Conservation (phyloP, 2,113 vertebrate genomes). For the Bathybates hornii region DNA sequence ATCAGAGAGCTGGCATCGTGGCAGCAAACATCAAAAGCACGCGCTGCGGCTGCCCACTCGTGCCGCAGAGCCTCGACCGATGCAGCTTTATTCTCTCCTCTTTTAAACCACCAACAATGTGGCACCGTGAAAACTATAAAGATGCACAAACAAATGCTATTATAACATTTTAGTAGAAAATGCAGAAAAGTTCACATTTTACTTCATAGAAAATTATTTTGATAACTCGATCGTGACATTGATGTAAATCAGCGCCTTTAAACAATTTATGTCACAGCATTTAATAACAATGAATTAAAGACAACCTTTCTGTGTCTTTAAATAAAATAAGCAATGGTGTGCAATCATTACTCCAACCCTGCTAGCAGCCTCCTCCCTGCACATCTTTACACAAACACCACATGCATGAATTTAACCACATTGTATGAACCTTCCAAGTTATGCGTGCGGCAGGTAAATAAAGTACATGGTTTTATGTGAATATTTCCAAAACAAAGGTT, state of each 20-base stretch:
- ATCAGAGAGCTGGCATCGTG: not conserved
- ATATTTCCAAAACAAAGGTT: not conserved
- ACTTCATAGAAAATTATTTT: not conserved
- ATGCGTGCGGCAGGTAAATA: not conserved
- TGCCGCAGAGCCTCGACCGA: not conserved
- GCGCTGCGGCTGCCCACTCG: not conserved
- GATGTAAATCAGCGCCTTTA: not conserved
- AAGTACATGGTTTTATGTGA: not conserved
- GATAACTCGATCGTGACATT: accelerated
- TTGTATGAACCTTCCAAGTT: not conserved
- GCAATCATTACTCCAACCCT: not conserved
- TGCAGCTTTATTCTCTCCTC: not conserved
- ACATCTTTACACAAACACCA: not conserved
- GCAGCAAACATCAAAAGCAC: not conserved
- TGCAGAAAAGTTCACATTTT: not conserved
- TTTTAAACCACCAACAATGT: not conserved
- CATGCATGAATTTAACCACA: not conserved
- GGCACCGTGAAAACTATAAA: not conserved
- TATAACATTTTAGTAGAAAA: not conserved
- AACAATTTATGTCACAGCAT: not conserved
- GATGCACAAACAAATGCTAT: not conserved
- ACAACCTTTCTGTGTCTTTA: not conserved
- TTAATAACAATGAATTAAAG: not conserved
- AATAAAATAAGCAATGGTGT: not conserved
- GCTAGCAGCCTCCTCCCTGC: not conserved